A percentile compares a stretch with the other conserved stretches of the same genome.
phyloP scores from a whole-genome alignment of 2,797 vertebrate genomes.

The Urocyon cinereoargenteus region DNA sequence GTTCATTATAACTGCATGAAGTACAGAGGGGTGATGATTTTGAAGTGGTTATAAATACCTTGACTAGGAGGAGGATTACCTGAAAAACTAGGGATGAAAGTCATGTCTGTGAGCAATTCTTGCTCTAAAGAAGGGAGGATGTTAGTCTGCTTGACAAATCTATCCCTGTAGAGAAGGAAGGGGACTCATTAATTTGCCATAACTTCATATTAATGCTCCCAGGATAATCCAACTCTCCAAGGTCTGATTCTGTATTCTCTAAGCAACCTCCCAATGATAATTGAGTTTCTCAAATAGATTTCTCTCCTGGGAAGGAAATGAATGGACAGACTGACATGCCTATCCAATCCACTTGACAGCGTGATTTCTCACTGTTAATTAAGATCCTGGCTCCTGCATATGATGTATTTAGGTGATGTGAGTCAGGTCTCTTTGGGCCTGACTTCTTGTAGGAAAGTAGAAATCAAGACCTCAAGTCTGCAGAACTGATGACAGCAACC shows the following conservation, averaged over 20 bases:
- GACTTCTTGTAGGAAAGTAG: background rate
- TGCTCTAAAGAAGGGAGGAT: background rate
- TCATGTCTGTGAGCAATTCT: background rate
- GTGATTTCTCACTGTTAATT: conserved; percentile 22
- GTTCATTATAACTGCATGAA: background rate
- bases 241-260: conserved; percentile 7
- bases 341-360: background rate
- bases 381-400: background rate
- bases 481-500: background rate
- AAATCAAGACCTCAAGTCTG: background rate
- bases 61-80: background rate
- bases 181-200: background rate
- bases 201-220: background rate
- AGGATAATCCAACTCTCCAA: background rate
- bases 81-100: background rate
- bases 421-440: background rate
- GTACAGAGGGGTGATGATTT: background rate
- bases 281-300: conserved; percentile 25
- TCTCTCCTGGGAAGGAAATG: conserved; percentile 45
- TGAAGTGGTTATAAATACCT: background rate
- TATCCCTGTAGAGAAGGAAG: background rate
- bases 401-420: background rate
- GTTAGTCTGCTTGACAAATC: background rate
- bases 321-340: background rate
- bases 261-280: background rate